Evolutionary conservation across 1,140 invertebrate genomes (phyloP).

Genomic region (Vollenhovia emeryi): DNA sequence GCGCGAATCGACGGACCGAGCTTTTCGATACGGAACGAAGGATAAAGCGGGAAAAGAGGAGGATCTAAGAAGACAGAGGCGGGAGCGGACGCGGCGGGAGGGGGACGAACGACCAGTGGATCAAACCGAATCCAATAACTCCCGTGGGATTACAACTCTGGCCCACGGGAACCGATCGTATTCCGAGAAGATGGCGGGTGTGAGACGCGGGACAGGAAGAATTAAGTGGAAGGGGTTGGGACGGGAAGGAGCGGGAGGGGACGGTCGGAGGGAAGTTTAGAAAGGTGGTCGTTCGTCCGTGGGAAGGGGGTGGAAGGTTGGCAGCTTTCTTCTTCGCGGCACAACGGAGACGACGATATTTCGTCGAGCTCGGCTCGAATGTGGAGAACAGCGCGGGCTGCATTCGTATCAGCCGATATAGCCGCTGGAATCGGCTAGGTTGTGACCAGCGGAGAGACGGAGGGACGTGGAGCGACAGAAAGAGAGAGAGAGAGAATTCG

Average conservation of each 20-base stretch:
- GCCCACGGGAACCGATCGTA: constrained; percentile 72
- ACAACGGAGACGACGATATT: constrained; percentile 59
- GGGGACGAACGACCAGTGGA: constrained; percentile 74
- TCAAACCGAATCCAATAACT: constrained; percentile 83
- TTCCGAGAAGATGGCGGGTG: constrained; percentile 54
- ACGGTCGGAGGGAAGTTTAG: constrained; percentile 18
- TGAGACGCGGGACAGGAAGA: background rate
- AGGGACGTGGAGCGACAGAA: constrained; percentile 1
- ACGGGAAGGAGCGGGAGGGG: background rate
- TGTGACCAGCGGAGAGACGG: background rate
- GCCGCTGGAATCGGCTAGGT: background rate
- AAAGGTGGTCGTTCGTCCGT: constrained; percentile 41
- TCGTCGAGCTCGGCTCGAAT: constrained; percentile 47
- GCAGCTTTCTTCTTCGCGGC: constrained; percentile 41
- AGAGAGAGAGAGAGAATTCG: background rate
- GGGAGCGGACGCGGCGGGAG: background rate
- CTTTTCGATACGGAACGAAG: constrained; percentile 16
- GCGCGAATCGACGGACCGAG: constrained; percentile 33
- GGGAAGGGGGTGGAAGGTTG: background rate
- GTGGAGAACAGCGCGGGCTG: constrained; percentile 33
- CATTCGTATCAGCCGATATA: constrained; percentile 58
- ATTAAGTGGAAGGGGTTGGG: background rate
- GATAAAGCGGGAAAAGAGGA: constrained; percentile 28
- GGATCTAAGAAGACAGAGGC: constrained; percentile 7
- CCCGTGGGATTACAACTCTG: constrained; percentile 80